Evolutionary conservation across 1,140 invertebrate species (phyloP), one percentile per base, ranked within the genome.

Genomic region (Drosophila subpulchrella): DNA sequence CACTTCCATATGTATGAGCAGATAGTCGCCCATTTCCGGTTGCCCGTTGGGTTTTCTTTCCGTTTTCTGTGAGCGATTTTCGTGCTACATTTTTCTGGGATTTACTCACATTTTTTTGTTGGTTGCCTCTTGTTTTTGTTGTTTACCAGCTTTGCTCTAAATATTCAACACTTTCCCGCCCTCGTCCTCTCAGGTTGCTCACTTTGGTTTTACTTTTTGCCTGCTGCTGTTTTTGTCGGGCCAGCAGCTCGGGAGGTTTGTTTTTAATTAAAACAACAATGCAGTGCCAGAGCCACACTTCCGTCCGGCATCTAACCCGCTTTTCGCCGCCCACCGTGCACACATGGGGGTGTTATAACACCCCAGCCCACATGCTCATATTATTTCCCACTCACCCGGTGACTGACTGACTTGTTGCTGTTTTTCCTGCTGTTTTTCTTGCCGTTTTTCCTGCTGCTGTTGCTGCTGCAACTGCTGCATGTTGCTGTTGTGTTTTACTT

Each of bases 241-340:
- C 62, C 61, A 75, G 66, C 56, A 76, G 59, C 66, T 65, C 71
- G 80, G 63, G 54, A 75, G 83, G 78, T 82, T 78, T 82, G 83
- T 82, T 86, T 86, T 86, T 86, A 86, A 86, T 86, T 86, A 86
- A 86, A 86, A 88, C 83, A 86, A 86, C 83, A 86, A 88, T 88
- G 79, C 72, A 73, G 32, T 73, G 74, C 75, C 78, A 77, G 78
- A 62, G 78, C 60, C 66, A 61, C 61, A 73, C 56, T 74, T 72
- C 57, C 80, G 67, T 59, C 55, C 65, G 70, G 17, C 30, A 47
- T 57, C 54, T 60, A 56, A 67, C 61, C 61, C 65, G 56, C 51
- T 46, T 58, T 59, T 53, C 44, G 36, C 59, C 55, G n/a, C 41
- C 42, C 53, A 11, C 11, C 39, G 5, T 27, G 27, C 27, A 27